Conservation (phyloP, 2,888 invertebrate species). For the Lasioglossum morio region DNA sequence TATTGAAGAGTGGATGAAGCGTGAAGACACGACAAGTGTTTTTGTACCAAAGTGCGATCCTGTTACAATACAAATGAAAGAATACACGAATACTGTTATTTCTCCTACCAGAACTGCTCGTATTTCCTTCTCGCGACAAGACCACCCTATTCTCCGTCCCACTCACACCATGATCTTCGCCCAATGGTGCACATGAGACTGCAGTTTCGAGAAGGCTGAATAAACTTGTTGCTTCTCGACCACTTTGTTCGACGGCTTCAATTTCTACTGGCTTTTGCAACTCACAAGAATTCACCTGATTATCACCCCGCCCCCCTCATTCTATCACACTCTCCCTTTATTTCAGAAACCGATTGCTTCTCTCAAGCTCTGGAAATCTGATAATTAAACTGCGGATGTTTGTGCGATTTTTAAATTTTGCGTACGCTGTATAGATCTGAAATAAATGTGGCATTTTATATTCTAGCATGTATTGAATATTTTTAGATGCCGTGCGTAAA, state of each 20-base stretch:
- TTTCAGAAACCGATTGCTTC: background rate
- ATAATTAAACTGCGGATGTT: no score
- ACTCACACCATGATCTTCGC: background rate
- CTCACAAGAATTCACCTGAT: background rate
- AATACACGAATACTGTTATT: conserved; percentile 55
- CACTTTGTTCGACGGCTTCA: background rate
- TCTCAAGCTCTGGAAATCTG: background rate
- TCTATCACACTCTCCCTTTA: background rate
- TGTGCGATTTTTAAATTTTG: no score
- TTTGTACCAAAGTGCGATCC: conserved; percentile 52
- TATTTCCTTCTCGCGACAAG: conserved; percentile 43
- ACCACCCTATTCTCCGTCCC: conserved; percentile 44
- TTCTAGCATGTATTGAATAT: no score
- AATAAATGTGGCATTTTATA: no score
- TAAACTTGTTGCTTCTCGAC: background rate
- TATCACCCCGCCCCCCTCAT: background rate
- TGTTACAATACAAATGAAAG: conserved; percentile 55
- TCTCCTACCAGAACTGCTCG: conserved; percentile 31
- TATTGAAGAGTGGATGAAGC: conserved; percentile 27
- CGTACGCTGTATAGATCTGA: no score
- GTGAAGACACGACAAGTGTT: conserved; percentile 44
- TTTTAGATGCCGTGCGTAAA: no score
- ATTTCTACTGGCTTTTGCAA: background rate
- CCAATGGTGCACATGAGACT: background rate
- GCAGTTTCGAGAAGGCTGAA: background rate